These are phyloP conservation scores for Hydrotaea diabolus DNA, from an alignment of 2,888 invertebrate species.

Conservation along the genomic window DNA sequence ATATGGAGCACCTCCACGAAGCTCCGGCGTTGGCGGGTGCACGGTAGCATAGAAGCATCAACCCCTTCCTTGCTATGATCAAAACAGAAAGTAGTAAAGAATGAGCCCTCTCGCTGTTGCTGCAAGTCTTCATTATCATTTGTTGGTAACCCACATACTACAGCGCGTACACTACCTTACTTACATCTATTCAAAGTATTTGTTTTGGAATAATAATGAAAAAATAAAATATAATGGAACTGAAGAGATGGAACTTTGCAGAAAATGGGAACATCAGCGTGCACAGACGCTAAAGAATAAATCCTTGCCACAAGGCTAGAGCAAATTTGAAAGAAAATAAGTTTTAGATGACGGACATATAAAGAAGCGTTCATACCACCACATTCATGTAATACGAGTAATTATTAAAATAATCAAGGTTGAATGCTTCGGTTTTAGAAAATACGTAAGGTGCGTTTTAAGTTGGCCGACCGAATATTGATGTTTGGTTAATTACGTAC, in stretches of 20 bases:
- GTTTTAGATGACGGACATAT: too few relatives aligned
- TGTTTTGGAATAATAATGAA: constrained; percentile 9
- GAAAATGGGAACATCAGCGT: constrained; percentile 15
- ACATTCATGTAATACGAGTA: too few relatives aligned
- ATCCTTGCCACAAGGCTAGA: constrained; percentile 21
- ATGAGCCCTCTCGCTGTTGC: too few relatives aligned
- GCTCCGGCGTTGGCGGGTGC: too few relatives aligned
- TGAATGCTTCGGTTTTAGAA: background rate
- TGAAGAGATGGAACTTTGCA: background rate
- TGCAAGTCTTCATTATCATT: too few relatives aligned
- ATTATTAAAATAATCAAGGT: too few relatives aligned
- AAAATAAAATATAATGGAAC: background rate
- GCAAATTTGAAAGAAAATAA: constrained; percentile 20
- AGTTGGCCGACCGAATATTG: constrained; percentile 25
- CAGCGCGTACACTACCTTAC: background rate
- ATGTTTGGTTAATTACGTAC: background rate
- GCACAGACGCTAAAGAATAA: constrained; percentile 33
- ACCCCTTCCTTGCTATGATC: background rate
- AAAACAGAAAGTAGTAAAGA: too few relatives aligned
- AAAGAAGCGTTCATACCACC: too few relatives aligned
- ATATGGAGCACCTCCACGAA: constrained; percentile 4
- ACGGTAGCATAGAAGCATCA: too few relatives aligned
- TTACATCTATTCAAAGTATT: background rate
- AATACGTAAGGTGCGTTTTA: background rate
- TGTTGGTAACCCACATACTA: too few relatives aligned